A percentile compares a stretch with the other conserved stretches of the same genome.
Conservation (phyloP, 2,797 vertebrate genomes). For the Acropternis orthonyx region DNA sequence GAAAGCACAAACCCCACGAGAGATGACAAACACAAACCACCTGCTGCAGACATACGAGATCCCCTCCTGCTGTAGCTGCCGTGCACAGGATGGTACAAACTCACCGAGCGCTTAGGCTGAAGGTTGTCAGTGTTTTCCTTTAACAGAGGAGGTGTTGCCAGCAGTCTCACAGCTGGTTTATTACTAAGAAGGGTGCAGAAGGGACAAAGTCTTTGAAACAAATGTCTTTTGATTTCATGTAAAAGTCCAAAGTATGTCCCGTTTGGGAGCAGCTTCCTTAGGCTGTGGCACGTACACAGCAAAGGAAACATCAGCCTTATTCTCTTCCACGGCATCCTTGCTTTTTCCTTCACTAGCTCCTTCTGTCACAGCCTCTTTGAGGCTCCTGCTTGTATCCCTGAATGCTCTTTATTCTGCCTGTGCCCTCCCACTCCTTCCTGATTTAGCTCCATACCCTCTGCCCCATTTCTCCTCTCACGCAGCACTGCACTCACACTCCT, state of each 20-base stretch:
- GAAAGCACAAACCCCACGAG: not conserved
- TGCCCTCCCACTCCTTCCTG: not conserved
- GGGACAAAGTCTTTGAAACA: not conserved
- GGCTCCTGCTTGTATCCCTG: not conserved
- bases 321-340: not conserved
- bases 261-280: not conserved
- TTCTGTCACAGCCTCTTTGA: not conserved
- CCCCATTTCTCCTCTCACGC: not conserved
- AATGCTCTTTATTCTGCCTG: not conserved
- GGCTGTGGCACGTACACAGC: fast-evolving
- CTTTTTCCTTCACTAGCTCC: not conserved
- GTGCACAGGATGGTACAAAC: not conserved
- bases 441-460: not conserved
- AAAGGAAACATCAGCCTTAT: not conserved
- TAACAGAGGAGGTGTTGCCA: not conserved
- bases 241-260: not conserved
- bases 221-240: not conserved
- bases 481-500: not conserved
- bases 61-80: fast-evolving
- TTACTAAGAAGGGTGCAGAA: not conserved
- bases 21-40: not conserved
- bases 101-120: not conserved
- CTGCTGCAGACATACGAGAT: not conserved
- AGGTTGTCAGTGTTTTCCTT: not conserved
- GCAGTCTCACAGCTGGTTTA: not conserved